A percentile compares a stretch with the other conserved stretches of the same genome.
Conservation (phyloP, 2,113 vertebrate genomes). For the Catagonus wagneri region DNA sequence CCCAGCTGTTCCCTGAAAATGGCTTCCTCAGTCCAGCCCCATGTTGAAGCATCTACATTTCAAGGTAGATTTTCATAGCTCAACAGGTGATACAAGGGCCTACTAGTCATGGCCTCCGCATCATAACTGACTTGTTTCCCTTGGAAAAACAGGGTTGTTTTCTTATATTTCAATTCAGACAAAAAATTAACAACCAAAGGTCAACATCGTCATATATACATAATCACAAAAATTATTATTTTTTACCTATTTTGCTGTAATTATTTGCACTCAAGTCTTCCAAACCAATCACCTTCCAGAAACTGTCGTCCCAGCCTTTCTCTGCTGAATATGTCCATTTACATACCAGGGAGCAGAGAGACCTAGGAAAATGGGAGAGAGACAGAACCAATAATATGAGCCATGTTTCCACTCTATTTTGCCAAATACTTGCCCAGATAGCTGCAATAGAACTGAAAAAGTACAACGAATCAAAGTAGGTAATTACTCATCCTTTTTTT, state of each 20-base stretch:
- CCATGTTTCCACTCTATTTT: neutral
- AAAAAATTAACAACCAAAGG: slow-evolving; percentile 35
- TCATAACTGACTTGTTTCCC: neutral
- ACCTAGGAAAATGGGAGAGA: slow-evolving; percentile 85
- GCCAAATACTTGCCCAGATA: neutral
- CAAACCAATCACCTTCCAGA: slow-evolving; percentile 93
- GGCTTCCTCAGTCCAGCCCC: neutral
- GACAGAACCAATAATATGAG: neutral
- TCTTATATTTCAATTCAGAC: neutral
- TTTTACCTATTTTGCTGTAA: slow-evolving; percentile 94
- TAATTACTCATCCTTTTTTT: neutral
- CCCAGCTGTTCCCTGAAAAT: neutral
- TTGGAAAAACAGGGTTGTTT: neutral
- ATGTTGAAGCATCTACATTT: neutral
- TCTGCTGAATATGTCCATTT: slow-evolving; percentile 97
- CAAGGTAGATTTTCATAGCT: neutral
- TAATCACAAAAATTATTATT: neutral
- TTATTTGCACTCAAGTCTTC: slow-evolving; percentile 93
- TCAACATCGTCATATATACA: neutral
- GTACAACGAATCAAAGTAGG: neutral
- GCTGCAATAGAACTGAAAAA: neutral
- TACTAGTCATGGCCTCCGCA: neutral
- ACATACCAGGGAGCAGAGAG: slow-evolving; percentile 96
- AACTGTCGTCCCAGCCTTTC: slow-evolving; percentile 94
- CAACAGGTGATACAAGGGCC: neutral